Evolutionary conservation across 1,140 invertebrate genomes (phyloP), one percentile per base, ranked within the genome.

Genomic region (Nautilus pompilius): DNA sequence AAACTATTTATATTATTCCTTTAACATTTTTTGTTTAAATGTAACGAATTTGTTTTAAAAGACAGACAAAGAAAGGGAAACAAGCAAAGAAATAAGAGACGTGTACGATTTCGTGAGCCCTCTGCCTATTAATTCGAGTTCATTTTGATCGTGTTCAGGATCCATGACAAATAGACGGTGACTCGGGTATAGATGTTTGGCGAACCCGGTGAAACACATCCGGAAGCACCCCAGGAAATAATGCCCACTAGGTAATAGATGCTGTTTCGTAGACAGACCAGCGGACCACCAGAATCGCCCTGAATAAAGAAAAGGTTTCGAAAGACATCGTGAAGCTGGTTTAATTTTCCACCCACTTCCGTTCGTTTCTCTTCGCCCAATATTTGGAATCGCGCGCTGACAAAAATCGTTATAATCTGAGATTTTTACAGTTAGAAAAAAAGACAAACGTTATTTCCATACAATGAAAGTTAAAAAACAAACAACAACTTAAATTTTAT

Each of bases 211-310:
- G 58, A 56, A 5, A 92, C 92, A 73, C 93, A 96, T 2, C 93
- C 92, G 41, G 69, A 63, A 29, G 93, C 93, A 17, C 93, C 94
- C 93, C 93, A 96, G 2, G 92, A 94, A 46, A 95, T 95, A 17
- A 96, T 88, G 8, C 94, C 95, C 5, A 91, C 91, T 0, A 96
- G 84, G 15, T 66, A 64, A 58, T 62, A 74, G 10, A 60, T 60
- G 0, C 72, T 73, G 49, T 72, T 69, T 49, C 67, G 69, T 26
- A 64, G 49, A 55, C 76, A 79, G 24, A 94, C 92, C 89, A 96
- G 89, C 0, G 94, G 94, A 3, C 94, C 93, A 41, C 94, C 94
- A 20, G 91, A 93, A 82, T 96, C 94, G 63, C 93, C 92, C 92
- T 88, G 56, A 22, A 48, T 58, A 63, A 20, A 58, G 45, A 34